Percentiles rank a stretch among this genome's conserved stretches.
Conservation (phyloP, 2,113 vertebrate genomes). For the Poeciliopsis prolifica region DNA sequence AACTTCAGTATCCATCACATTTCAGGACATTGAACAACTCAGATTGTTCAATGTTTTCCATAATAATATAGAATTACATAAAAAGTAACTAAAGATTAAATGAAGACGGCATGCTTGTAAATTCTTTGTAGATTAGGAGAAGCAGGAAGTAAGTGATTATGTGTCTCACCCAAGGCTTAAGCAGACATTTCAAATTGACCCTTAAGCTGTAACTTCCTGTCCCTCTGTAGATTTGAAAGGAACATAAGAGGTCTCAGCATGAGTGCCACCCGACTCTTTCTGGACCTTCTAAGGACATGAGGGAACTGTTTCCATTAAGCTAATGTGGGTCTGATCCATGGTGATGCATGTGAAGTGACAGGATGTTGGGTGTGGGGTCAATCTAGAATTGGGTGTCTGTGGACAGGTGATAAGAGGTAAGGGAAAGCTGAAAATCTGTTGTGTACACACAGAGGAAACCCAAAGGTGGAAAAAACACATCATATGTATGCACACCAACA, state of each 20-base stretch:
- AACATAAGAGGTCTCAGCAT: constrained; percentile 54
- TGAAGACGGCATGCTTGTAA: constrained; percentile 3
- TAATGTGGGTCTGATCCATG: constrained; percentile 65
- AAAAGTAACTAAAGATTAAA: constrained; percentile 4
- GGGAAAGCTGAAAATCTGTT: constrained; percentile 39
- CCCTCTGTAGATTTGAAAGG: constrained; percentile 47
- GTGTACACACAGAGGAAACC: constrained; percentile 28
- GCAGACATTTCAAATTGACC: constrained; percentile 57
- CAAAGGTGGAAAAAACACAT: constrained; percentile 43
- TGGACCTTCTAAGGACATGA: constrained; percentile 48
- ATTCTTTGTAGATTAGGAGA: constrained; percentile 7
- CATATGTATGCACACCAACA: constrained; percentile 58
- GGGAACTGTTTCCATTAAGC: constrained; percentile 67
- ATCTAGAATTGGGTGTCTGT: constrained; percentile 52
- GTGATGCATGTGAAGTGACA: constrained; percentile 63
- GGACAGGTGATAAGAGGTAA: constrained; percentile 60
- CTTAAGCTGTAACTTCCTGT: constrained; percentile 64
- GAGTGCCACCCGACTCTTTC: constrained; percentile 32
- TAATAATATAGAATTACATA: constrained; percentile 7
- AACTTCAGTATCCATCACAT: constrained; percentile 43
- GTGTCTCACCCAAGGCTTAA: constrained; percentile 29
- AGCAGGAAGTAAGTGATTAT: constrained; percentile 10
- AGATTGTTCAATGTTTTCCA: constrained; percentile 24
- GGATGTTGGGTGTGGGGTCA: constrained; percentile 55
- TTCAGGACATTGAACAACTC: constrained; percentile 16